Conservation (phyloP, 1,140 invertebrate species). For the Magallana gigas region DNA sequence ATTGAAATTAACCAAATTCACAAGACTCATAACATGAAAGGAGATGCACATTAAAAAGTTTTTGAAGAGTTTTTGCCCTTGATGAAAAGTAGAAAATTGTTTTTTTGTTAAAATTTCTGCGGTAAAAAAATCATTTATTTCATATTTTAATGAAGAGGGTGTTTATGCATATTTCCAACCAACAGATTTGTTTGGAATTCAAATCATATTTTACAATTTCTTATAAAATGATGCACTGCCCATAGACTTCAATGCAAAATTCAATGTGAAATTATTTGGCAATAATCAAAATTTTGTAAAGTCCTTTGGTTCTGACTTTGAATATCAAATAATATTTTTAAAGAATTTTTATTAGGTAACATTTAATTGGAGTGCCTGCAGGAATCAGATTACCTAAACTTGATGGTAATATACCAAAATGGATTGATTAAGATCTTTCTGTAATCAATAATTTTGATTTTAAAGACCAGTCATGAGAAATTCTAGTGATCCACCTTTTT, state of each 20-base stretch:
- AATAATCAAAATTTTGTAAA: too few relatives aligned
- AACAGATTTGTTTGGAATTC: too few relatives aligned
- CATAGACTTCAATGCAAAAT: too few relatives aligned
- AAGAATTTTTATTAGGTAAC: slow-evolving; percentile 10
- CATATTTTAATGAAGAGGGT: neutral
- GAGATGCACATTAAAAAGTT: neutral
- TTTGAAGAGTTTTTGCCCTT: neutral
- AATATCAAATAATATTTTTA: neutral
- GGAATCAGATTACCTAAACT: neutral
- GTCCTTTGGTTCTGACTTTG: too few relatives aligned
- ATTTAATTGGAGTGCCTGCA: neutral
- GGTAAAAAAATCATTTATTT: neutral
- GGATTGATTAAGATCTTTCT: neutral
- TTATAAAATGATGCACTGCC: neutral
- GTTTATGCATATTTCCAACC: too few relatives aligned
- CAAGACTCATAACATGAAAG: neutral
- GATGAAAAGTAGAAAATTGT: neutral
- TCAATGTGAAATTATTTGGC: too few relatives aligned
- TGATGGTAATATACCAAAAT: neutral
- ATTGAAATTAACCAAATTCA: neutral
- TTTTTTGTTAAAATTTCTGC: neutral
- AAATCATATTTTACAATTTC: neutral
- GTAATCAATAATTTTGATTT: neutral
- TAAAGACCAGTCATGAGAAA: slow-evolving; percentile 9
- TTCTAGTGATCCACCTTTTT: slow-evolving; percentile 1